A percentile compares a stretch with the other conserved stretches of the same genome.
phyloP scores from a whole-genome alignment of 2,113 vertebrate species.

The human (Homo sapiens) region GRCh38 chr13:76756501-76757000 shows the following conservation, averaged over 20 bases:
- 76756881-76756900: not conserved
- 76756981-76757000: not conserved
- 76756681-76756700: not conserved
- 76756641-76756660: not conserved
- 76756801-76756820: slow-evolving; percentile 12
- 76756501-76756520: not conserved
- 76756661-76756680: not conserved
- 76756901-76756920: not conserved
- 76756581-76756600: slow-evolving; percentile 23
- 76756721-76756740: not conserved
- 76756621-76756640: not conserved
- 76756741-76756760: slow-evolving; percentile 30
- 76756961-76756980: not conserved
- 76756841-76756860: not conserved
- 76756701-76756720: not conserved
- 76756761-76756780: not conserved
- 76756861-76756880: not conserved
- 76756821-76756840: not conserved
- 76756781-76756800: slow-evolving; percentile 38
- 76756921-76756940: not conserved
- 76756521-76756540: slow-evolving; percentile 48
- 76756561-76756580: not conserved
- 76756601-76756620: not conserved
- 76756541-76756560: slow-evolving; percentile 1
- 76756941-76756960: not conserved